Evolutionary conservation across 2,797 vertebrate species (phyloP).

Genomic region (Syndactyla subalaris): DNA sequence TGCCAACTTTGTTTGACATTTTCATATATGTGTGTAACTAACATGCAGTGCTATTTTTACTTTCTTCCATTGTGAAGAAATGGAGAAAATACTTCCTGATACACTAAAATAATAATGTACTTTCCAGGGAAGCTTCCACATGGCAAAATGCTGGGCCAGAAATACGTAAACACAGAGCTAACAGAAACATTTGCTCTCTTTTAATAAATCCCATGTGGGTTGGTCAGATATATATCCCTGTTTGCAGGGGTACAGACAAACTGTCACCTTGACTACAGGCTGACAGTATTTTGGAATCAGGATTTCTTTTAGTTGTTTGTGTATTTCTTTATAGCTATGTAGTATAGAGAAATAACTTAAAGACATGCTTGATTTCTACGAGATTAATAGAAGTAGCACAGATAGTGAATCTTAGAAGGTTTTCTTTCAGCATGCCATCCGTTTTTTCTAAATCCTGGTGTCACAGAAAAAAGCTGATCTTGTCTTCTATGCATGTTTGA

Average conservation of each 20-base stretch:
- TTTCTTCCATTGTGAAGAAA: neutral
- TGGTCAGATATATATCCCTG: neutral
- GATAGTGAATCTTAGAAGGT: neutral
- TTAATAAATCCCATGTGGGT: neutral
- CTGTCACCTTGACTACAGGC: neutral
- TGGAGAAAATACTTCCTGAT: neutral
- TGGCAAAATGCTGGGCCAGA: slow-evolving; percentile 8
- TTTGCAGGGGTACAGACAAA: neutral
- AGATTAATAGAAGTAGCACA: neutral
- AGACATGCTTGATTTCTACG: neutral
- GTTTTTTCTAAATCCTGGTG: neutral
- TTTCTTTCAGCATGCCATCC: accelerated
- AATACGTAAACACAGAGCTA: neutral
- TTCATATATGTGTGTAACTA: neutral
- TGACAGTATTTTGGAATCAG: neutral
- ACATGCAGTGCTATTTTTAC: neutral
- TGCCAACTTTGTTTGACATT: neutral
- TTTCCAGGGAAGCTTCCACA: neutral
- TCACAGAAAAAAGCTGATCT: neutral
- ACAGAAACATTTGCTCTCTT: neutral
- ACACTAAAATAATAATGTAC: neutral
- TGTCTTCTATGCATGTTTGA: neutral
- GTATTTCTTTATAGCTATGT: neutral
- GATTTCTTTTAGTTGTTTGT: neutral
- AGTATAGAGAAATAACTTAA: neutral